These are phyloP conservation scores for Nothocercus nigrocapillus DNA, from an alignment of 2,113 vertebrate species.

Conservation along the genomic window DNA sequence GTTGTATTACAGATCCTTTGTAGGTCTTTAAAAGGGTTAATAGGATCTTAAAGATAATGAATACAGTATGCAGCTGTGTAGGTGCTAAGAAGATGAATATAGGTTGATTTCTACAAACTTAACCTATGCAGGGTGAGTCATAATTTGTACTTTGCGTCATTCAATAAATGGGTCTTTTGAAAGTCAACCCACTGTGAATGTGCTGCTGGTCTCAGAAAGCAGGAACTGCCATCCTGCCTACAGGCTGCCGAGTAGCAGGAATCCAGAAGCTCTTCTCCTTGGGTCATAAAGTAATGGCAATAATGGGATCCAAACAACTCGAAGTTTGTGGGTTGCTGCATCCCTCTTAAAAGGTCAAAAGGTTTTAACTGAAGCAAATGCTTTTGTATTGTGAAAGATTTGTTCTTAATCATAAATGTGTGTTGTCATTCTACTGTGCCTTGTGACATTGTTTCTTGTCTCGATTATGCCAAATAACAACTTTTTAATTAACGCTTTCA, in stretches of 20 bases:
- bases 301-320: neutral
- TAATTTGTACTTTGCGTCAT: constrained; percentile 50
- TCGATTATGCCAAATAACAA: neutral
- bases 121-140: constrained; percentile 66
- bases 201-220: constrained; percentile 12
- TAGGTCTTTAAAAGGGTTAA: constrained; percentile 32
- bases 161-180: constrained; percentile 60
- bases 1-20: neutral
- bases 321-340: neutral
- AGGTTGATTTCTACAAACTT: constrained; percentile 49
- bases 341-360: constrained; percentile 2
- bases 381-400: neutral
- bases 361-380: constrained; percentile 12
- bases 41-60: constrained; percentile 29
- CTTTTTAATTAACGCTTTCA: constrained; percentile 29
- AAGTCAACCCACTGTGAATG: constrained; percentile 54
- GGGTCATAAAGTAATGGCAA: neutral
- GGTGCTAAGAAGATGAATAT: constrained; percentile 52
- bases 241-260: neutral
- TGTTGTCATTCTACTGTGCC: neutral
- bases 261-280: neutral
- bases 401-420: constrained; percentile 2
- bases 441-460: neutral
- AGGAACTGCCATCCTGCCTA: constrained; percentile 31
- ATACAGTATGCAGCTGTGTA: constrained; percentile 59